Evolutionary conservation across 2,888 invertebrate species (phyloP).

Genomic region (Carpatolechia fugitivella): DNA sequence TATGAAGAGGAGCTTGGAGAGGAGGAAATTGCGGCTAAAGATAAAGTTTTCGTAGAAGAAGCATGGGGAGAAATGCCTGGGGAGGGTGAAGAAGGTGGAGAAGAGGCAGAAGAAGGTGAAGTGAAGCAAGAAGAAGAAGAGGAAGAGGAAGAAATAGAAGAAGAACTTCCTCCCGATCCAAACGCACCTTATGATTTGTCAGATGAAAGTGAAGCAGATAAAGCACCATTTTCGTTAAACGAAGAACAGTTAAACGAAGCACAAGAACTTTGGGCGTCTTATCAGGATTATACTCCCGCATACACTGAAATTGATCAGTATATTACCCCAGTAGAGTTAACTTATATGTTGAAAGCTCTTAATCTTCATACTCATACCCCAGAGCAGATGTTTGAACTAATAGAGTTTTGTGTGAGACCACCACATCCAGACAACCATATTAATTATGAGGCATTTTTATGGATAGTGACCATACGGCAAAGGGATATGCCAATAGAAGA

Average conservation of each 20-base stretch:
- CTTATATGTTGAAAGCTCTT: constrained; percentile 63
- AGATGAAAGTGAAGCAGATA: constrained; percentile 60
- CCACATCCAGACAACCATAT: constrained; percentile 63
- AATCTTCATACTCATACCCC: constrained; percentile 60
- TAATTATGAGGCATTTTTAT: constrained; percentile 58
- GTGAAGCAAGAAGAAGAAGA: constrained; percentile 32
- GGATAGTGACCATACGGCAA: constrained; percentile 62
- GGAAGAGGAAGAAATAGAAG: constrained; percentile 50
- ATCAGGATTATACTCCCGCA: constrained; percentile 64
- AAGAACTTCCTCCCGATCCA: constrained; percentile 65
- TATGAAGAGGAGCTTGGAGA: constrained; percentile 27
- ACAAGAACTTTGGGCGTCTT: constrained; percentile 62
- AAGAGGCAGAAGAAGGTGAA: constrained; percentile 35
- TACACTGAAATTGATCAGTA: constrained; percentile 60
- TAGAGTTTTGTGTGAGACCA: constrained; percentile 58
- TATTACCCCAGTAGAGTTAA: constrained; percentile 62
- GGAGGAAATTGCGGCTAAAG: constrained; percentile 25
- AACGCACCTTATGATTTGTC: constrained; percentile 58
- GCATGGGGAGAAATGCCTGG: constrained; percentile 25
- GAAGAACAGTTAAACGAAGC: constrained; percentile 66
- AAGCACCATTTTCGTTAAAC: constrained; percentile 53
- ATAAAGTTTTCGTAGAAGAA: constrained; percentile 31
- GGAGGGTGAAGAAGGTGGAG: constrained; percentile 28
- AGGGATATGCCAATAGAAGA: constrained; percentile 59
- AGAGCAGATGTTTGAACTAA: constrained; percentile 62